These are phyloP conservation scores for Chionis minor DNA, from an alignment of 2,113 vertebrate species.

Conservation along the genomic window DNA sequence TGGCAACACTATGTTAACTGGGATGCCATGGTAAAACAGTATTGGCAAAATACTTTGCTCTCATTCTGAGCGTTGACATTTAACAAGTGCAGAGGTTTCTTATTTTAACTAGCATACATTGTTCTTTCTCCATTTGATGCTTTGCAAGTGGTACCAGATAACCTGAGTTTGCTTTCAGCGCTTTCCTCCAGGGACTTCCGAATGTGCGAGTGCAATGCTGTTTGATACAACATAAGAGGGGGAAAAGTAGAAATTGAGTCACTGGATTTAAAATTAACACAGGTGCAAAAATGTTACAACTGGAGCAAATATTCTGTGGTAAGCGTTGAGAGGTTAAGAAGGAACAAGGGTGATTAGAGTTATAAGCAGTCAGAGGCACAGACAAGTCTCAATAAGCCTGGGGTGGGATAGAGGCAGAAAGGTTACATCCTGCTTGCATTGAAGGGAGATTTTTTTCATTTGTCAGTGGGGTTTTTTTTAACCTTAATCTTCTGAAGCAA, in stretches of 20 bases:
- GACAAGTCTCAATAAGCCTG: not conserved
- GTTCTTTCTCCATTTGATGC: not conserved
- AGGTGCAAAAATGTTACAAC: not conserved
- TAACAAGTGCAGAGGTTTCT: not conserved
- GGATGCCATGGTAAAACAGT: not conserved
- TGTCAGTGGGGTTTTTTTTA: not conserved
- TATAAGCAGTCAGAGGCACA: not conserved
- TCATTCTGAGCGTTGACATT: not conserved
- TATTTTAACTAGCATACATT: not conserved
- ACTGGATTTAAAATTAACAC: not conserved
- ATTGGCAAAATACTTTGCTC: not conserved
- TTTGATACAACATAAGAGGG: not conserved
- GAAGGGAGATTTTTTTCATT: not conserved
- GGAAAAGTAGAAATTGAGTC: not conserved
- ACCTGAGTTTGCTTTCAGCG: not conserved
- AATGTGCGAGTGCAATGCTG: fast-evolving
- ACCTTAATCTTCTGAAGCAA: not conserved
- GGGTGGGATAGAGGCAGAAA: not conserved
- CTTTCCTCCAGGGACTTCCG: not conserved
- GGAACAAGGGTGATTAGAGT: not conserved
- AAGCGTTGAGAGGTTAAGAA: not conserved
- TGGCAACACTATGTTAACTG: fast-evolving
- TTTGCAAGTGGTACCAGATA: not conserved
- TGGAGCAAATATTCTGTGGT: not conserved
- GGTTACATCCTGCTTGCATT: not conserved